Conservation (phyloP, 2,113 vertebrate genomes). For the Struthidea cinerea region DNA sequence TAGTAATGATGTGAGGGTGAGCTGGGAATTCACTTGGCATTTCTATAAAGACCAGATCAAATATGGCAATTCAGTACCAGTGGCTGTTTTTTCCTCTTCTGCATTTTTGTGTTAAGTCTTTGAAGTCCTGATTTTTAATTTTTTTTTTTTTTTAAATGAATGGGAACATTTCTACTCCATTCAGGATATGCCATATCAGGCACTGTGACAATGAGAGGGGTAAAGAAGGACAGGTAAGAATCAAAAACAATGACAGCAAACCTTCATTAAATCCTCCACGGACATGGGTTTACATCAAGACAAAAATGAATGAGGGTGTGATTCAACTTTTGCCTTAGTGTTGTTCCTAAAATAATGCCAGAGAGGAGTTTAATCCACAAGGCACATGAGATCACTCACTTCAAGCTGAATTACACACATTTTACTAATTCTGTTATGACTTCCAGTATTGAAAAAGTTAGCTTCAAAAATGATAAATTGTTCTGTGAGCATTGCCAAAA, state of each 20-base stretch:
- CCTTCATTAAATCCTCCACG: not conserved
- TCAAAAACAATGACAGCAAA: not conserved
- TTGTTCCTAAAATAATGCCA: not conserved
- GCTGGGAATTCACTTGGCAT: not conserved
- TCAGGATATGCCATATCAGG: not conserved
- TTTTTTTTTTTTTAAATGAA: not conserved
- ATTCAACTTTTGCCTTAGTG: not conserved
- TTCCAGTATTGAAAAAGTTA: not conserved
- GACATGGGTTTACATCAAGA: not conserved
- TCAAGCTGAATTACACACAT: not conserved
- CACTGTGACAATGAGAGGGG: not conserved
- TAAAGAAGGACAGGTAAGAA: not conserved
- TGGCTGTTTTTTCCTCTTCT: not conserved
- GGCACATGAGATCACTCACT: not conserved
- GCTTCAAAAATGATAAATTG: not conserved
- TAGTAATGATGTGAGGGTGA: not conserved
- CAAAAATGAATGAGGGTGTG: not conserved
- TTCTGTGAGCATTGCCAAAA: not conserved
- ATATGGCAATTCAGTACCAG: not conserved
- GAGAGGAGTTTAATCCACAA: not conserved
- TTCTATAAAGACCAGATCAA: not conserved
- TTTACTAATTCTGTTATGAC: not conserved
- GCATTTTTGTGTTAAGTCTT: not conserved
- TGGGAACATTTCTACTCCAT: not conserved
- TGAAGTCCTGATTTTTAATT: not conserved